Evolutionary conservation across 2,113 vertebrate genomes (phyloP), one percentile per base, ranked within the genome.

Genomic region (Pagrus major): DNA sequence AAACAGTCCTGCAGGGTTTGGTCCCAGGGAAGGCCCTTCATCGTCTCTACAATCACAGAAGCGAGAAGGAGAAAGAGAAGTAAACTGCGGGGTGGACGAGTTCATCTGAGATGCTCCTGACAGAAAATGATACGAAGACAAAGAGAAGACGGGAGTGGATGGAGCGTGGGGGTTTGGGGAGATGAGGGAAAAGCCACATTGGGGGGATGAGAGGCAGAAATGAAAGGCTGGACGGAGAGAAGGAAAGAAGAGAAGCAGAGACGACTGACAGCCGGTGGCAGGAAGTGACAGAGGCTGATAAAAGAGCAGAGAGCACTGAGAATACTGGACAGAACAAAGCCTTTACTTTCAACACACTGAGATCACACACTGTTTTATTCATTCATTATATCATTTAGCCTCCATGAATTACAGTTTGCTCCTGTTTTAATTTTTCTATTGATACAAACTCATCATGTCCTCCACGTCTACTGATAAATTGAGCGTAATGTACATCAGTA

Each of bases 251-350:
- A 69, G 52, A 15, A 35, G 65, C 8, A 66, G 74, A 67, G 29
- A 56, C 25, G 47, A 51, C 8, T 27, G 71, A 76, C 82, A 88
- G 78, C 76, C 68, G 76, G 70, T 55, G 81, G 64, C 63, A 47
- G 76, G 9, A 52, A 56, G 4, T 7, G 27, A 73, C 41, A 21
- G 56, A 20, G 20, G n/a, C 76, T 39, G 71, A 80, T 71, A 63
- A 44, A 71, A 74, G 52, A 73, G 75, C 47, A 71, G 41, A 55
- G 61, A 25, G 21, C 10, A 4, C 16, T 5, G 20, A 46, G 3
- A 46, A 7, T 5, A 20, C 16, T n/a, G 2, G 6, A 7, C 5
- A 1, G 9, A n/a, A n/a, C n/a, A n/a, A n/a, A 44, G 4, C 10
- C 35, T 41, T 3, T 14, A 60, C 21, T n/a, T n/a, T 29, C 44